These are phyloP conservation scores for Argyrosomus japonicus DNA, from an alignment of 2,113 vertebrate genomes.

Conservation along the genomic window DNA sequence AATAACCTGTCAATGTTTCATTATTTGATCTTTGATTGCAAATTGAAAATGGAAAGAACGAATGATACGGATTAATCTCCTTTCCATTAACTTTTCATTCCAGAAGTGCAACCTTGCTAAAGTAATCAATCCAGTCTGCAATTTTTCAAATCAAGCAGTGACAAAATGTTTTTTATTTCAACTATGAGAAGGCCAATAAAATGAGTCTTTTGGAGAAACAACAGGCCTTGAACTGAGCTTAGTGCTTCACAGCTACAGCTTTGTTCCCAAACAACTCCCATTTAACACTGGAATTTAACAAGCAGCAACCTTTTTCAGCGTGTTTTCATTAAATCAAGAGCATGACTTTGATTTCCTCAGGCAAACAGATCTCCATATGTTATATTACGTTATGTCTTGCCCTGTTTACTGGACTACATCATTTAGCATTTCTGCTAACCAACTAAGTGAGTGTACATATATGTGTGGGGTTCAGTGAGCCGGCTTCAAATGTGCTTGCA, in stretches of 20 bases:
- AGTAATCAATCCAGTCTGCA: neutral
- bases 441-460: neutral
- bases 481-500: conserved; percentile 18
- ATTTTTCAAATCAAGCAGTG: conserved; percentile 11
- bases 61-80: no score
- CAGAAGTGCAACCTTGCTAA: neutral
- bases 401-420: neutral
- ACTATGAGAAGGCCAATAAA: neutral
- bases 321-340: neutral
- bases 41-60: no score
- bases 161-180: neutral
- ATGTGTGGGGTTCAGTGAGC: conserved; percentile 34
- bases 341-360: neutral
- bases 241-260: neutral
- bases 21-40: no score
- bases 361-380: conserved; percentile 3
- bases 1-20: no score
- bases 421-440: no score
- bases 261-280: neutral
- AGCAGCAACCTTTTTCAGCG: no score
- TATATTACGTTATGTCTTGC: neutral
- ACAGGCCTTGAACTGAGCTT: neutral
- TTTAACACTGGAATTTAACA: neutral
- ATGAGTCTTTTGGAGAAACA: conserved; percentile 10
- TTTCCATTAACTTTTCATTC: neutral